These are phyloP conservation scores for Nerophis lumbriciformis DNA, from an alignment of 2,113 vertebrate genomes.

Conservation along the genomic window DNA sequence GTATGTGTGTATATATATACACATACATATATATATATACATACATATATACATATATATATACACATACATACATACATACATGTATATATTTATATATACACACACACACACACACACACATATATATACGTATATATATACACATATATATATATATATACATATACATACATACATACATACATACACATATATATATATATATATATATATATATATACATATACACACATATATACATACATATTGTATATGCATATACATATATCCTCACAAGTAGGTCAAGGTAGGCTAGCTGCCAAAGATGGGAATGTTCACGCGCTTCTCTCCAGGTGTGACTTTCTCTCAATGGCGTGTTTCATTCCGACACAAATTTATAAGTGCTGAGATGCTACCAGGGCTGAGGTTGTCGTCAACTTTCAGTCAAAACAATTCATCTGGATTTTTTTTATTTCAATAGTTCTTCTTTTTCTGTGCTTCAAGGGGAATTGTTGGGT, in stretches of 20 bases:
- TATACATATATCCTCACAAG: conserved; percentile 77
- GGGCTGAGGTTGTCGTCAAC: conserved; percentile 24
- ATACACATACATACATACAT: too few relatives aligned
- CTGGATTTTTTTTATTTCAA: conserved; percentile 25
- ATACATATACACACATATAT: too few relatives aligned
- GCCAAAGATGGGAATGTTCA: conserved; percentile 81
- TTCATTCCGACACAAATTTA: conserved; percentile 26
- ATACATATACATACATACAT: too few relatives aligned
- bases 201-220: too few relatives aligned
- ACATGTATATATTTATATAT: too few relatives aligned
- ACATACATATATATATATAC: too few relatives aligned
- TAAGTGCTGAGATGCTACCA: conserved; percentile 50
- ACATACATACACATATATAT: too few relatives aligned
- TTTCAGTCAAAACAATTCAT: conserved; percentile 14
- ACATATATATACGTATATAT: too few relatives aligned
- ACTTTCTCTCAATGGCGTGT: conserved; percentile 19
- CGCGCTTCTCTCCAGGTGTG: conserved; percentile 69
- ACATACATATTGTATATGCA: conserved; percentile 57
- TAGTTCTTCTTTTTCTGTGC: conserved; percentile 20
- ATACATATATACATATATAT: too few relatives aligned
- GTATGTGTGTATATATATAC: too few relatives aligned
- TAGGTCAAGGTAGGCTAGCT: conserved; percentile 82
- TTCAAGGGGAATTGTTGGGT: conserved; percentile 25
- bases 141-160: too few relatives aligned
- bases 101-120: too few relatives aligned